Conservation (phyloP, 2,888 invertebrate species). For the Metalampra italica region DNA sequence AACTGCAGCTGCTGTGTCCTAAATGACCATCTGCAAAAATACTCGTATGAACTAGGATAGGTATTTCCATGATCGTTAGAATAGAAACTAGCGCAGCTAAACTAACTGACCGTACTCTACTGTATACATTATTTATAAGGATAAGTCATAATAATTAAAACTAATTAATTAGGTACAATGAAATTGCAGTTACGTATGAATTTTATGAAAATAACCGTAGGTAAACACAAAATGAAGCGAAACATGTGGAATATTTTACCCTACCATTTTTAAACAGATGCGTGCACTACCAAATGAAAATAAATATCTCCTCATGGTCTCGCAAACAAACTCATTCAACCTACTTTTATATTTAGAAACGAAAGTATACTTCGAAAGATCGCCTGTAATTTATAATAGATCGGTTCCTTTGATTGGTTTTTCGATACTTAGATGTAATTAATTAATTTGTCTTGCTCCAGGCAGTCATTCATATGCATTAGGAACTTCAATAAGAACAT, state of each 20-base stretch:
- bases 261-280: slow-evolving; percentile 24
- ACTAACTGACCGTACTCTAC: not conserved
- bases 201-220: slow-evolving; percentile 1
- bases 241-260: slow-evolving; percentile 19
- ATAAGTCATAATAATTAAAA: too few relatives aligned
- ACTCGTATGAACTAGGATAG: not conserved
- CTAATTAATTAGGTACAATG: too few relatives aligned
- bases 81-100: not conserved
- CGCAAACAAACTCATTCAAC: slow-evolving; percentile 49
- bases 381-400: slow-evolving; percentile 9
- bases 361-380: slow-evolving; percentile 33
- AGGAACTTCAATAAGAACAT: not conserved
- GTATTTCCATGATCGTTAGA: too few relatives aligned
- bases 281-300: slow-evolving; percentile 51
- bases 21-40: slow-evolving; percentile 3
- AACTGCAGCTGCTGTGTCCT: slow-evolving; percentile 30
- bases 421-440: not conserved
- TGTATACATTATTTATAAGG: too few relatives aligned
- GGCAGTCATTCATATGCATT: not conserved
- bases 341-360: slow-evolving; percentile 53
- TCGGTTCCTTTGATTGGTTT: slow-evolving; percentile 4
- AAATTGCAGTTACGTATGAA: not conserved
- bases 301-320: slow-evolving; percentile 59
- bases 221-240: slow-evolving; percentile 18
- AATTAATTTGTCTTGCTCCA: slow-evolving; percentile 1